Evolutionary conservation across 1,140 invertebrate species (phyloP), one percentile per base, ranked within the genome.

Genomic region (Meloidogyne floridensis): DNA sequence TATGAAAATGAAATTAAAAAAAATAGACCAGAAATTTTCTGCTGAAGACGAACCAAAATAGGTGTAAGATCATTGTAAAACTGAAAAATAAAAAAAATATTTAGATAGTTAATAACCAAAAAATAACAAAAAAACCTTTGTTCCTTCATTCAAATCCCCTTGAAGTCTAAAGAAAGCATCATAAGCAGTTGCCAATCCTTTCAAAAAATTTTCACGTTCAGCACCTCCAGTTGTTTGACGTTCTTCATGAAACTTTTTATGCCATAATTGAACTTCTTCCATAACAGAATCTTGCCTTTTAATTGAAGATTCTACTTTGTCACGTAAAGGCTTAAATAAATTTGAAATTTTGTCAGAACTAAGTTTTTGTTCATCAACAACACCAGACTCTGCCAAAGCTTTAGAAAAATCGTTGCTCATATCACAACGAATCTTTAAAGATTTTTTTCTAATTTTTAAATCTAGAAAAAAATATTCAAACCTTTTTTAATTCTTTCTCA

Each of bases 51-150:
- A 7, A 99, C 93, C 87, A 99, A 91, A 81, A 99, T 90, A 93
- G 97, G 92, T 2, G 97, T 98, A 82, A 99, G 92, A 91, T 98
- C 96, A 91, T 98, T 98, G 91, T 99, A 99, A 92, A 99, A 99
- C 92, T 93, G 86, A 76, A 91, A 20, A 73, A 20, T 6, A 82
- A n/a, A 20, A 15, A 32, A 72, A 3, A 13, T n/a, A n/a, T 15
- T 86, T 43, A 32, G 32, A 32, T 32, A 32, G 7, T 7, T 9
- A 56, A 70, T 65, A 10, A 0, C 47, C 9, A 13, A 72, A 47
- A 47, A 8, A 47, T 47, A 47, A 47, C 0, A 6, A 6, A 18
- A 72, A 11, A 77, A 92, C 92, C 90, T 98, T 98, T 13, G 94
- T 94, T 80, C 96, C 97, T 92, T 99, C 97, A 86, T 94, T 93